Evolutionary conservation across 1,140 invertebrate genomes (phyloP), one percentile per base, ranked within the genome.

Genomic region (Drosophila rhopaloa): DNA sequence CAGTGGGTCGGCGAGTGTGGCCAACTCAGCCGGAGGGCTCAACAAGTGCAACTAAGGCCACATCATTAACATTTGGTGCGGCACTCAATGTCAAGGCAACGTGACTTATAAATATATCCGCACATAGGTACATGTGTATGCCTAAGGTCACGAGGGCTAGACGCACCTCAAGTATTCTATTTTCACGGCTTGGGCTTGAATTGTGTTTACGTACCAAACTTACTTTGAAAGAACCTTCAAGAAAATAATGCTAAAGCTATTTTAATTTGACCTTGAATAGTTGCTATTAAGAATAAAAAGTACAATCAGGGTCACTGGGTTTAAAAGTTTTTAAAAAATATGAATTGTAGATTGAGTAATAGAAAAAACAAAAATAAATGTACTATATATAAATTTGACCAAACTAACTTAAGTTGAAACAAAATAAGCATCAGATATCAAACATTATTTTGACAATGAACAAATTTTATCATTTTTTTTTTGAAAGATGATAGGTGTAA

Each of bases 1-100:
- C 5, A 9, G n/a, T 14, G 8, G 4, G 27, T 13, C 48, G 35
- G 24, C 38, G 35, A 37, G 35, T 47, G 32, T 35, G 47, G 10
- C 46, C 35, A 40, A 48, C 40, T 13, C 35, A 32, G 41, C 38
- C 16, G 14, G 48, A 40, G 56, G 38, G 35, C 76, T 86, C 82
- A 86, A 86, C 82, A 86, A 86, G 82, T 86, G 84, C 83, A 79
- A 79, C 77, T 86, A 73, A 78, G 63, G 81, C 83, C 79, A 82
- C 82, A 86, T 86, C 83, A 88, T 88, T 86, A 86, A 82, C 82
- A 88, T 73, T 67, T 79, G 66, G 51, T 58, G 59, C 44, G 48
- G 57, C 58, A 61, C 68, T 86, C 74, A 85, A 70, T 80, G 81
- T 62, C 81, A 85, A 81, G 63, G 76, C 67, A 63, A 80, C 72